Evolutionary conservation across 2,888 invertebrate genomes (phyloP).

Genomic region (Philaethria dido): DNA sequence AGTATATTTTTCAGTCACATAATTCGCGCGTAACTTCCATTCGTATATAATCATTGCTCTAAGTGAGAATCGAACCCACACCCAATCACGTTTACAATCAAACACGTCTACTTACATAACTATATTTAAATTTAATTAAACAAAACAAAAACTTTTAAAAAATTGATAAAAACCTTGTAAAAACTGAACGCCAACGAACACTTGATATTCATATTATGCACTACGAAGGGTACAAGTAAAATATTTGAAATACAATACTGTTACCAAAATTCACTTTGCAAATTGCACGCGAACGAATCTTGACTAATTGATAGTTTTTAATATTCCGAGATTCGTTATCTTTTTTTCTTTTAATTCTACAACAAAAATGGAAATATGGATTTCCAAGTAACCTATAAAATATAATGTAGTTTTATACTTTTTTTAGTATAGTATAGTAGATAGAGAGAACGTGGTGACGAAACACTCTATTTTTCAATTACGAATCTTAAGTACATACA

Average conservation of each 20-base stretch:
- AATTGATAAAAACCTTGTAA: not conserved
- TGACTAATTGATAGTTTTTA: constrained; percentile 35
- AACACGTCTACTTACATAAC: too few species aligned
- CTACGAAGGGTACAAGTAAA: constrained; percentile 21
- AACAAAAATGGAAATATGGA: constrained; percentile 16
- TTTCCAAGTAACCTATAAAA: constrained; percentile 31
- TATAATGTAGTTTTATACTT: not conserved
- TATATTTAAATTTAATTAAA: constrained; percentile 4
- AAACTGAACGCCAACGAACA: constrained; percentile 6
- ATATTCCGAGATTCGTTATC: constrained; percentile 30
- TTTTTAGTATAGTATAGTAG: too few species aligned
- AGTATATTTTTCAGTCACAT: too few species aligned
- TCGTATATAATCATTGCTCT: too few species aligned
- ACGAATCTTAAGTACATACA: too few species aligned
- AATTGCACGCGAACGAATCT: constrained; percentile 31
- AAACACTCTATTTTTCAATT: too few species aligned
- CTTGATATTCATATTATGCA: constrained; percentile 20
- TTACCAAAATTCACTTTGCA: constrained; percentile 31
- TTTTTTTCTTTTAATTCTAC: constrained; percentile 2
- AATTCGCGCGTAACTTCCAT: too few species aligned
- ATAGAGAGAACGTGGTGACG: too few species aligned
- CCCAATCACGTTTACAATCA: not conserved
- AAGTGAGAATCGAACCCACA: not conserved
- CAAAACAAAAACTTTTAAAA: constrained; percentile 2
- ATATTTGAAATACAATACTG: constrained; percentile 25